Conservation (phyloP, 2,797 vertebrate genomes). For the Okamejei kenojei region DNA sequence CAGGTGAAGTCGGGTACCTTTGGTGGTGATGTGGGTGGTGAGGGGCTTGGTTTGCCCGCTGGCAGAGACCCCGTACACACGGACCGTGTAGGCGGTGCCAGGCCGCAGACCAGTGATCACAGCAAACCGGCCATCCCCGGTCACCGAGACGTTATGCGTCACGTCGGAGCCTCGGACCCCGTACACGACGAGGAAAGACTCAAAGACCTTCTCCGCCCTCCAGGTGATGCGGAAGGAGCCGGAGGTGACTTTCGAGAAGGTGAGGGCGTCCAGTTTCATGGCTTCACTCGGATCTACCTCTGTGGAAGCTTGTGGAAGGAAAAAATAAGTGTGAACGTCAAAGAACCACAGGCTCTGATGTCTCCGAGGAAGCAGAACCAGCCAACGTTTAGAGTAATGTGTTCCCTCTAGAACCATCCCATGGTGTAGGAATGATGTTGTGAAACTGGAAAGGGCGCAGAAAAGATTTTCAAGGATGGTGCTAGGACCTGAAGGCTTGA, state of each 20-base stretch:
- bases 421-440: no score
- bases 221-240: constrained; percentile 1
- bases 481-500: no score
- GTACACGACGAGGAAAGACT: neutral
- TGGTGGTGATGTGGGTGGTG: neutral
- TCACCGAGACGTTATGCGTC: neutral
- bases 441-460: no score
- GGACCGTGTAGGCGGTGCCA: constrained; percentile 47
- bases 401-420: no score
- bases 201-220: neutral
- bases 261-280: neutral
- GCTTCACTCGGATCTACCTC: constrained; percentile 2
- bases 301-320: neutral
- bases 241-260: neutral
- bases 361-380: no score
- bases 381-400: no score
- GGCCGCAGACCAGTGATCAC: constrained; percentile 42
- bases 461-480: no score
- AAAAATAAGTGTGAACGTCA: no score
- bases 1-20: neutral
- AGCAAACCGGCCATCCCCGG: constrained; percentile 35
- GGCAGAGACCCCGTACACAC: constrained; percentile 45
- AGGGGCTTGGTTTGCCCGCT: constrained; percentile 35
- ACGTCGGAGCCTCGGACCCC: neutral
- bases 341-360: no score